Percentiles rank a stretch among this genome's conserved stretches.
Conservation (phyloP, 1,140 invertebrate species). For the Drosophila obscura region DNA sequence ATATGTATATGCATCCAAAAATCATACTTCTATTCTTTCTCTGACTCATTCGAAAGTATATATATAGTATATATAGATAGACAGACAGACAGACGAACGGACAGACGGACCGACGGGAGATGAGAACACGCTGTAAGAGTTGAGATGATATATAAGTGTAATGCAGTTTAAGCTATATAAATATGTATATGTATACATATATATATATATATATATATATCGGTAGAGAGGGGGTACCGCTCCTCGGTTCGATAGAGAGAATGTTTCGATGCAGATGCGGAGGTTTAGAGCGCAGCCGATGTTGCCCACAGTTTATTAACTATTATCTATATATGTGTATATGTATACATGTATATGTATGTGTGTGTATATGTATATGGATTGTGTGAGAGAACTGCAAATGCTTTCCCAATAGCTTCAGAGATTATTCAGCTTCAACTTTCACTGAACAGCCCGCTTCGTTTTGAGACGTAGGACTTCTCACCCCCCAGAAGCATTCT, state of each 20-base stretch:
- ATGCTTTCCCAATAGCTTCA: constrained; percentile 6
- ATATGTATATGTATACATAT: constrained; percentile 48
- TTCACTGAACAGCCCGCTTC: background rate
- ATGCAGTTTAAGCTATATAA: constrained; percentile 65
- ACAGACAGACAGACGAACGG: constrained; percentile 20
- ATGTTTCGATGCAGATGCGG: constrained; percentile 45
- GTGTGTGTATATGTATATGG: constrained; percentile 11
- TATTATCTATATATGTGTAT: constrained; percentile 52
- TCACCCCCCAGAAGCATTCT: no score
- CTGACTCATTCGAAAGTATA: constrained; percentile 61
- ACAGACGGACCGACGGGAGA: constrained; percentile 19
- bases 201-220: constrained; percentile 30
- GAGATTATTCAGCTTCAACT: background rate
- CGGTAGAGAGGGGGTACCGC: constrained; percentile 15
- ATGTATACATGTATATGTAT: constrained; percentile 41
- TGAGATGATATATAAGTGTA: constrained; percentile 74
- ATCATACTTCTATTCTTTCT: constrained; percentile 60
- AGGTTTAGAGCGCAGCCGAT: constrained; percentile 70
- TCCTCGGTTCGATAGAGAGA: constrained; percentile 29
- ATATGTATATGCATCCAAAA: constrained; percentile 30
- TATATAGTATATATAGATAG: constrained; percentile 48
- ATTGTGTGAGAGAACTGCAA: constrained; percentile 18
- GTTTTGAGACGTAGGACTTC: background rate
- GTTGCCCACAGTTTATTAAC: constrained; percentile 51
- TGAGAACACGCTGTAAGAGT: constrained; percentile 68